Conservation (phyloP, 2,113 vertebrate species). For the Anas platyrhynchos region DNA sequence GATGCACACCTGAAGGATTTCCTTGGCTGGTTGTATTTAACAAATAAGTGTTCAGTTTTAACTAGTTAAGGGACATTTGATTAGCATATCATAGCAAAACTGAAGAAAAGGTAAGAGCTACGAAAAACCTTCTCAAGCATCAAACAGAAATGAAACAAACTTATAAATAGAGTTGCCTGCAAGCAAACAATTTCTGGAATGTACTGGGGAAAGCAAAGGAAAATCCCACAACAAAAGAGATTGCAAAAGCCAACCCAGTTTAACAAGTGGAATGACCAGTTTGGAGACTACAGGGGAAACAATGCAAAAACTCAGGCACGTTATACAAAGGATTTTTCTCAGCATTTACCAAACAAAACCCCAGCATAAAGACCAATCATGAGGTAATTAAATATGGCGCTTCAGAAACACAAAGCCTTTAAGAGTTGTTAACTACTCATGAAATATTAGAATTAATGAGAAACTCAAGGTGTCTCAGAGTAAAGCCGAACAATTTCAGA, state of each 20-base stretch:
- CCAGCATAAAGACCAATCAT: not conserved
- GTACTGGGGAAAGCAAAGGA: conserved; percentile 42
- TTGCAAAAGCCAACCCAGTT: conserved; percentile 34
- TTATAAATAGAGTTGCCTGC: conserved; percentile 40
- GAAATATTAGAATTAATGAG: conserved; percentile 5
- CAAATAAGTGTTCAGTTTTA: conserved; percentile 11
- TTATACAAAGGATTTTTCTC: conserved; percentile 35
- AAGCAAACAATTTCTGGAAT: conserved; percentile 63
- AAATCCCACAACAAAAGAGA: conserved; percentile 66
- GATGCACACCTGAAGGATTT: not conserved
- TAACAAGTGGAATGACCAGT: conserved; percentile 64
- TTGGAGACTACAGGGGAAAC: not conserved
- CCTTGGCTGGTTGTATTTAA: not conserved
- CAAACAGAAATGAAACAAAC: conserved; percentile 41
- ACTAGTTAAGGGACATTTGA: not conserved
- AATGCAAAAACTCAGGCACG: not conserved
- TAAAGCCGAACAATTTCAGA: conserved; percentile 7
- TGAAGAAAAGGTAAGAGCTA: conserved; percentile 38
- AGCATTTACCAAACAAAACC: not conserved
- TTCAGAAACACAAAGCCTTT: conserved; percentile 15
- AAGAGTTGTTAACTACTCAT: not conserved
- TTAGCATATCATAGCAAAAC: conserved; percentile 7
- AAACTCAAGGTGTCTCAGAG: not conserved
- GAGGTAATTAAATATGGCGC: not conserved
- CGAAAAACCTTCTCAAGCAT: conserved; percentile 38